Percentiles rank a stretch among this genome's conserved stretches.
Conservation (phyloP, 2,888 invertebrate genomes). For the Rhamnusium bicolor region DNA sequence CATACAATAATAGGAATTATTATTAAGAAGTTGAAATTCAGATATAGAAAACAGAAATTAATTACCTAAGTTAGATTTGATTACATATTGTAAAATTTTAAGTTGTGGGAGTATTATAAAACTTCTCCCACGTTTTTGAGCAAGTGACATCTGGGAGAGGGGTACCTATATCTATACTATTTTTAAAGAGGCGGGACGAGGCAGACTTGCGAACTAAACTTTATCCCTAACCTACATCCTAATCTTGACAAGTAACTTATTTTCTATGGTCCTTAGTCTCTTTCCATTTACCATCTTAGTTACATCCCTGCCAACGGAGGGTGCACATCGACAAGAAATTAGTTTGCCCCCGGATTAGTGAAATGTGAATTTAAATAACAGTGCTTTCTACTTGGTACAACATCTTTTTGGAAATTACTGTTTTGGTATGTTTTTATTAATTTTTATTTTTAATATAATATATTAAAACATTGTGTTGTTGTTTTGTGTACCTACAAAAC, state of each 20-base stretch:
- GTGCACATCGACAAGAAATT: neutral
- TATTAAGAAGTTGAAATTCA: no score
- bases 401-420: neutral
- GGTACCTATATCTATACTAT: conserved; percentile 12
- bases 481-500: no score
- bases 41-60: no score
- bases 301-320: conserved; percentile 3
- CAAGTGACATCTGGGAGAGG: conserved; percentile 25
- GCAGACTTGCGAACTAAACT: neutral
- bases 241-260: conserved; percentile 1
- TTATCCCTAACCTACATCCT: conserved; percentile 27
- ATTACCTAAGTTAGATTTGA: neutral
- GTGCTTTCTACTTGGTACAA: neutral
- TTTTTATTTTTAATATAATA: no score
- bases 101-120: neutral
- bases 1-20: no score
- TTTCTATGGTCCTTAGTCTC: neutral
- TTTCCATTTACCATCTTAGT: neutral
- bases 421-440: neutral
- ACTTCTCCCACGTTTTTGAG: conserved; percentile 14
- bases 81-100: neutral
- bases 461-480: no score
- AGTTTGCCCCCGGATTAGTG: neutral
- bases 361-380: neutral
- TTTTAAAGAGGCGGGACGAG: conserved; percentile 20